Conservation (phyloP, 2,113 vertebrate species). For the Dromaius novaehollandiae region DNA sequence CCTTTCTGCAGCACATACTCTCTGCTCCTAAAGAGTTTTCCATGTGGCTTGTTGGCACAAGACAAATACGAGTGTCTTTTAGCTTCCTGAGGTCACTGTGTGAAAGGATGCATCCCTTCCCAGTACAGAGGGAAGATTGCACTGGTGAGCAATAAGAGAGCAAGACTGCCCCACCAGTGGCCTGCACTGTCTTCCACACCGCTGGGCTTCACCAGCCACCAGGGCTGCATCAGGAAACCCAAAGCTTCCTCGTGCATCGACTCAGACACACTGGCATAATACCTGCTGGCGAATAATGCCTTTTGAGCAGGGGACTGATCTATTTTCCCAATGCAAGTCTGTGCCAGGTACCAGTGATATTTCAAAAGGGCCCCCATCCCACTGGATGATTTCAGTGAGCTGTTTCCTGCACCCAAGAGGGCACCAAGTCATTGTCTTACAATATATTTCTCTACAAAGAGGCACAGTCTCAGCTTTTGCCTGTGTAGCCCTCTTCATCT, state of each 20-base stretch:
- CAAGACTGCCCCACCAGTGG: not conserved
- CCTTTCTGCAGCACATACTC: not conserved
- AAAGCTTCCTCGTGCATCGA: not conserved
- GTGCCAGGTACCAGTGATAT: not conserved
- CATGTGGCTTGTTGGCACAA: rapidly evolving
- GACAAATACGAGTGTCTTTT: not conserved
- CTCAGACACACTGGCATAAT: not conserved
- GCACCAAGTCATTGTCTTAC: not conserved
- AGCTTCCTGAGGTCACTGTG: not conserved
- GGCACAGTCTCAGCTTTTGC: not conserved
- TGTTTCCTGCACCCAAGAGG: not conserved
- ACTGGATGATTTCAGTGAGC: not conserved
- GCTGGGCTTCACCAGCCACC: rapidly evolving
- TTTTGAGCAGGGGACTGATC: not conserved
- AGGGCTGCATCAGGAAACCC: rapidly evolving
- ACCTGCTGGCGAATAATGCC: not conserved
- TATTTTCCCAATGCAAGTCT: rapidly evolving
- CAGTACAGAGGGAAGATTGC: not conserved
- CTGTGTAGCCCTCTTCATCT: not conserved
- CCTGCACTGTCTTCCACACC: not conserved
- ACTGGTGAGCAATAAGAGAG: not conserved
- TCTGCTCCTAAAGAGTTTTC: not conserved
- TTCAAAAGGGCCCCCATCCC: not conserved
- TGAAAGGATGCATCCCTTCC: not conserved
- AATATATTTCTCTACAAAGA: not conserved